phyloP scores from a whole-genome alignment of 1,140 invertebrate species.

The Cyphomyrmex costatus region DNA sequence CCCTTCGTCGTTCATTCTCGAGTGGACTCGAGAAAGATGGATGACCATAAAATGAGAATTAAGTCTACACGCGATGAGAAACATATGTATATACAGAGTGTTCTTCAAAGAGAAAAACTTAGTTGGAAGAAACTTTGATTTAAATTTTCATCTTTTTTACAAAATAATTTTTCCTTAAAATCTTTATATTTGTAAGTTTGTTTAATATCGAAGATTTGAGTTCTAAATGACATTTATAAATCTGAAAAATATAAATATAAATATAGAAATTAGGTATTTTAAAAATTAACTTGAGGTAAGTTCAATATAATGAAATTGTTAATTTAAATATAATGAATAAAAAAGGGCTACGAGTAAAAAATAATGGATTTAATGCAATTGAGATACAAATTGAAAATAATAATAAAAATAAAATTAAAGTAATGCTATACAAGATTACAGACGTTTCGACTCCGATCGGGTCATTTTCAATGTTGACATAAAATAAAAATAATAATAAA shows the following conservation, averaged over 20 bases:
- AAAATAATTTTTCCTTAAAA: neutral
- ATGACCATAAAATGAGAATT: conserved; percentile 63
- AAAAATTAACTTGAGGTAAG: neutral
- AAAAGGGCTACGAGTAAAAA: no score
- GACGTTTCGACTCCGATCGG: no score
- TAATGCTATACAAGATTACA: no score
- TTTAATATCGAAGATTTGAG: neutral
- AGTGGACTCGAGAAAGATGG: conserved; percentile 56
- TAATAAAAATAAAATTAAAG: no score
- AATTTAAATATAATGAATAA: no score
- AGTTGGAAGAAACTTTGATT: neutral
- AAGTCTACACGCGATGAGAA: conserved; percentile 64
- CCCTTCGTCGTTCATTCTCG: conserved; percentile 28
- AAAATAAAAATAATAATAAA: no score
- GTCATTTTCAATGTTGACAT: no score
- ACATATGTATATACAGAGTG: conserved; percentile 37
- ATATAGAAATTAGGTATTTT: neutral
- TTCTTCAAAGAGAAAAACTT: conserved; percentile 9
- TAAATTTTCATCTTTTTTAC: neutral
- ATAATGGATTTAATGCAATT: no score
- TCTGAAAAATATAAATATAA: neutral
- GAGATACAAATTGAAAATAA: no score
- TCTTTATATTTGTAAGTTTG: neutral
- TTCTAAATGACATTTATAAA: neutral
- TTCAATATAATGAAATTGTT: neutral